phyloP scores from a whole-genome alignment of 2,797 vertebrate species.

The Tapera naevia region DNA sequence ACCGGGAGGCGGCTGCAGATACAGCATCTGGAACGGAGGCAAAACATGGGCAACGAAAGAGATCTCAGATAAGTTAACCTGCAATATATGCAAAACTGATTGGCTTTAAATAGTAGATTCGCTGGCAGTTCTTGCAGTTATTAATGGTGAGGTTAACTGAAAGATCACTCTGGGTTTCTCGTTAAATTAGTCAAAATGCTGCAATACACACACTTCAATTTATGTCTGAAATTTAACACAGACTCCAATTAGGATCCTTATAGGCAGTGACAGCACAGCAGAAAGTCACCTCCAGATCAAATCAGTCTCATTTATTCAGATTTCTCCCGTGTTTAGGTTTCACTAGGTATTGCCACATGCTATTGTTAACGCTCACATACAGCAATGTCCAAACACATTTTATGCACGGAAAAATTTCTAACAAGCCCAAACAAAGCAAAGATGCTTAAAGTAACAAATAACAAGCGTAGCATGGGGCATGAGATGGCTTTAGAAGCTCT shows the following conservation, averaged over 20 bases:
- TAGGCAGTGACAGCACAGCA: background rate
- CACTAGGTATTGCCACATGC: background rate
- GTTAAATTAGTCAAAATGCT: background rate
- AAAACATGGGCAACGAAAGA: background rate
- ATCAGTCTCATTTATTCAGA: background rate
- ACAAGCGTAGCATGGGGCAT: background rate
- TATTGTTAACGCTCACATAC: background rate
- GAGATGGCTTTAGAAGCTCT: background rate
- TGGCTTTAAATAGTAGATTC: background rate
- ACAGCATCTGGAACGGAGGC: conserved; percentile 61
- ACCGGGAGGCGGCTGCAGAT: conserved; percentile 36
- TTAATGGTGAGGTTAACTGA: background rate
- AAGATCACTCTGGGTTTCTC: background rate
- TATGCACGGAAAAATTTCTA: background rate
- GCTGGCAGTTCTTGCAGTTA: background rate
- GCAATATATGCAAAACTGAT: background rate
- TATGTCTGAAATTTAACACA: background rate
- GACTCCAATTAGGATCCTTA: background rate
- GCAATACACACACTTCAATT: background rate
- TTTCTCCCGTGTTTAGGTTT: background rate
- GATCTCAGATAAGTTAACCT: conserved; percentile 30
- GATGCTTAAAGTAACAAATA: background rate
- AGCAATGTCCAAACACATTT: background rate
- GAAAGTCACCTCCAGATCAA: background rate
- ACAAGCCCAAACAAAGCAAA: background rate